Evolutionary conservation across 2,113 vertebrate genomes (phyloP).

Genomic region (Corydoras maculifer): DNA sequence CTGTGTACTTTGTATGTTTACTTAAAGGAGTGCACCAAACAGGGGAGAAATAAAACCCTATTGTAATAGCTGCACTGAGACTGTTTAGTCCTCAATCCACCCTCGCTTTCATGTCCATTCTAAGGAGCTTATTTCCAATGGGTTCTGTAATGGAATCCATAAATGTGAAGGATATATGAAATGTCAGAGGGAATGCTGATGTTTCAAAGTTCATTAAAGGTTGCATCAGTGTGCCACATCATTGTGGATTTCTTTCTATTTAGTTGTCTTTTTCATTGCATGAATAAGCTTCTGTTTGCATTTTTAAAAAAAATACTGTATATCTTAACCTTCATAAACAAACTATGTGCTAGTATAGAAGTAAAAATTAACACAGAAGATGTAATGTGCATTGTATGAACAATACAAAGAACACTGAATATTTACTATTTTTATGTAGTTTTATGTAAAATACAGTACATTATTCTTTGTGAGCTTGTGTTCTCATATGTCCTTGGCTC

Average conservation of each 20-base stretch:
- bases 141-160: conserved; percentile 20
- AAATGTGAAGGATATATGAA: conserved; percentile 3
- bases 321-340: too few relatives aligned
- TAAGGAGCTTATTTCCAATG: conserved; percentile 1
- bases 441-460: background rate
- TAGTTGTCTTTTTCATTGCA: background rate
- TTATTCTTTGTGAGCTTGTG: background rate
- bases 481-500: background rate
- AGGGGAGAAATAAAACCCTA: too few relatives aligned
- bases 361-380: too few relatives aligned
- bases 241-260: conserved; percentile 20
- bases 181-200: conserved; percentile 26
- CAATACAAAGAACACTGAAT: too few relatives aligned
- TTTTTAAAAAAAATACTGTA: too few relatives aligned
- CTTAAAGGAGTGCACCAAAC: background rate
- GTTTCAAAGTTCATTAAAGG: conserved; percentile 35
- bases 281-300: conserved; percentile 16
- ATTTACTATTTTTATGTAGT: background rate
- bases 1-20: too few relatives aligned
- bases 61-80: conserved; percentile 6
- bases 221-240: conserved; percentile 28
- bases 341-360: too few relatives aligned
- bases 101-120: background rate
- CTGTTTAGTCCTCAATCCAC: conserved; percentile 6
- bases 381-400: too few relatives aligned